Conservation (phyloP, 2,888 invertebrate species). For the Andrena dorsata region DNA sequence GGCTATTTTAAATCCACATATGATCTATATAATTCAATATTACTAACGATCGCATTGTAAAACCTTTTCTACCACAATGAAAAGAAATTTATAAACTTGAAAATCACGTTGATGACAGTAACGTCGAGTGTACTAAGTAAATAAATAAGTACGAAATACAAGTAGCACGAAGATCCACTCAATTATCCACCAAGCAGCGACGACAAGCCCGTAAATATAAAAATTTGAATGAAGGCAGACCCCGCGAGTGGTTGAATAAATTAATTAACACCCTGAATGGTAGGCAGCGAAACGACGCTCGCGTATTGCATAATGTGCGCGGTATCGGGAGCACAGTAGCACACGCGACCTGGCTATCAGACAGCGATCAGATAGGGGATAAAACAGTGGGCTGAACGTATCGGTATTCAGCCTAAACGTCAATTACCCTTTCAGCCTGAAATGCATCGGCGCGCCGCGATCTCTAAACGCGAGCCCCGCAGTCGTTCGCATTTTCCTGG, state of each 20-base stretch:
- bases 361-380: constrained; percentile 2
- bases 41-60: too few relatives aligned
- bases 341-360: constrained; percentile 19
- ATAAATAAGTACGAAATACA: too few relatives aligned
- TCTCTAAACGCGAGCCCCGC: constrained; percentile 25
- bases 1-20: too few relatives aligned
- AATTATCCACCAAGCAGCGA: too few relatives aligned
- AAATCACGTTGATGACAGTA: too few relatives aligned
- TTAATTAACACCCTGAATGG: constrained; percentile 34
- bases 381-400: constrained; percentile 8
- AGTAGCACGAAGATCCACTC: too few relatives aligned
- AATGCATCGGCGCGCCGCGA: constrained; percentile 36
- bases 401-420: constrained; percentile 44
- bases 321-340: neutral
- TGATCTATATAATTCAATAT: too few relatives aligned
- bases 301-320: constrained; percentile 18
- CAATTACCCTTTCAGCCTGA: constrained; percentile 52
- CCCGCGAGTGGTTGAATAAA: neutral
- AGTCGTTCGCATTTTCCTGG: constrained; percentile 29
- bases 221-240: too few relatives aligned
- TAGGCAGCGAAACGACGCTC: neutral
- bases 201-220: too few relatives aligned
- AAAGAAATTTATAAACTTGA: too few relatives aligned
- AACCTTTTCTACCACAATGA: too few relatives aligned
- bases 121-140: too few relatives aligned